phyloP scores from a whole-genome alignment of 2,888 invertebrate genomes.

The Lissocephala sabroskyi region DNA sequence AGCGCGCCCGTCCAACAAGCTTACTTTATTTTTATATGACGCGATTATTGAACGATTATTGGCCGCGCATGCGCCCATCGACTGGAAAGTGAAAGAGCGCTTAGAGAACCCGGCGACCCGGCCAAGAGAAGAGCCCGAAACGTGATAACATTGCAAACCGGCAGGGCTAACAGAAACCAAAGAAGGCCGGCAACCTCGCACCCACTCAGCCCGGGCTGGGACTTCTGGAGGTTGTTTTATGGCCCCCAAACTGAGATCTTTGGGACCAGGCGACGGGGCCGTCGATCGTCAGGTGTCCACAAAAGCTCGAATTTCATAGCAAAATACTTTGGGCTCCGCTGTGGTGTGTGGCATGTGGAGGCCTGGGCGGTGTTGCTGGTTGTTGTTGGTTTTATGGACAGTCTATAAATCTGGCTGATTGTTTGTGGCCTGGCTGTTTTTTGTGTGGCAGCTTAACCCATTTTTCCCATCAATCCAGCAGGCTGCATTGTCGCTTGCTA shows the following conservation, averaged over 20 bases:
- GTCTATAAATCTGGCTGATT: conserved; percentile 34
- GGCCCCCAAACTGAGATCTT: conserved; percentile 42
- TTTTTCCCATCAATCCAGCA: too few species aligned
- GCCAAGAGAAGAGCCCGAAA: not conserved
- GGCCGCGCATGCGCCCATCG: conserved; percentile 4
- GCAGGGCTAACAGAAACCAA: too few species aligned
- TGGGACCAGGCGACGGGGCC: conserved; percentile 34
- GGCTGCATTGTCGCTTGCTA: not conserved
- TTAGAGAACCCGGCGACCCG: not conserved
- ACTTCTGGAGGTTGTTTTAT: not conserved
- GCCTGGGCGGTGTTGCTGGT: too few species aligned
- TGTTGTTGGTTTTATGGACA: conserved; percentile 34
- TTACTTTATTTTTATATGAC: conserved; percentile 10
- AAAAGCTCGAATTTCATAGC: conserved; percentile 50
- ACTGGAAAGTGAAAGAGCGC: conserved; percentile 31
- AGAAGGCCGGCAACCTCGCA: too few species aligned
- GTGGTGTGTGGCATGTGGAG: not conserved
- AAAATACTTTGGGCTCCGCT: not conserved
- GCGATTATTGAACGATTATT: conserved; percentile 37
- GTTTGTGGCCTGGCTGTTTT: conserved; percentile 9
- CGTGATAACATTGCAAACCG: too few species aligned
- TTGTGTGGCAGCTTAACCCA: conserved; percentile 27
- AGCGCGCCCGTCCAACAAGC: not conserved
- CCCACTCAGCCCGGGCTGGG: not conserved
- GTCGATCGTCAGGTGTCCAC: conserved; percentile 37